These are phyloP conservation scores for Pseudorasbora parva DNA, from an alignment of 2,113 vertebrate genomes.

Conservation along the genomic window DNA sequence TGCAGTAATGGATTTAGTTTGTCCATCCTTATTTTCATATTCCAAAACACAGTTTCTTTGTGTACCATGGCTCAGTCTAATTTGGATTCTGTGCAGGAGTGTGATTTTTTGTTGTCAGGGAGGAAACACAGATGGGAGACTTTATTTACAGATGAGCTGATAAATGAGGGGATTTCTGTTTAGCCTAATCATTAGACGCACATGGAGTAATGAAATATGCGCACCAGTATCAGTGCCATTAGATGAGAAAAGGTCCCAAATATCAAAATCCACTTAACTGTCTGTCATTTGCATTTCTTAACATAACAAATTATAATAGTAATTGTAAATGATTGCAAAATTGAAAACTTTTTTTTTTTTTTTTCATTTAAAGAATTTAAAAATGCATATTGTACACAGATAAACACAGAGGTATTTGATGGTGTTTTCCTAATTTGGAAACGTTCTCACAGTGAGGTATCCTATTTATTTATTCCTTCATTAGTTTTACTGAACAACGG, in stretches of 20 bases:
- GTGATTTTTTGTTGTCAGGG: neutral
- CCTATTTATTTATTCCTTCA: too few species aligned
- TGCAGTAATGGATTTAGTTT: slow-evolving; percentile 2
- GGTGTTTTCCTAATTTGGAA: too few species aligned
- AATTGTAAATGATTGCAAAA: neutral
- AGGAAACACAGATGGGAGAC: slow-evolving; percentile 17
- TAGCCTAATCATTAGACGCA: slow-evolving; percentile 29
- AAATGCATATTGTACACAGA: neutral
- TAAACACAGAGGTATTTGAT: neutral
- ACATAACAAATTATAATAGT: neutral
- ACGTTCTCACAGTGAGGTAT: too few species aligned
- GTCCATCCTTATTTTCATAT: slow-evolving; percentile 18
- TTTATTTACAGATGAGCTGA: slow-evolving; percentile 24
- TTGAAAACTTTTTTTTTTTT: neutral
- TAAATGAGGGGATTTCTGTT: slow-evolving; percentile 2
- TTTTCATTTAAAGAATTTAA: too few species aligned
- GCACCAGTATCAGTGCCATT: neutral
- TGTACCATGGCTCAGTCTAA: neutral
- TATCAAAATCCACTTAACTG: neutral
- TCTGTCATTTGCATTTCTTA: slow-evolving; percentile 6
- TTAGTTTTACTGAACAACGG: too few species aligned
- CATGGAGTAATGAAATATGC: slow-evolving; percentile 1
- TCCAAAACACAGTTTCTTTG: neutral
- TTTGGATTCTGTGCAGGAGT: neutral
- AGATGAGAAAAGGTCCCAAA: neutral